A percentile compares a stretch with the other conserved stretches of the same genome.
phyloP scores from a whole-genome alignment of 1,140 invertebrate genomes.

The Trissolcus basalis region DNA sequence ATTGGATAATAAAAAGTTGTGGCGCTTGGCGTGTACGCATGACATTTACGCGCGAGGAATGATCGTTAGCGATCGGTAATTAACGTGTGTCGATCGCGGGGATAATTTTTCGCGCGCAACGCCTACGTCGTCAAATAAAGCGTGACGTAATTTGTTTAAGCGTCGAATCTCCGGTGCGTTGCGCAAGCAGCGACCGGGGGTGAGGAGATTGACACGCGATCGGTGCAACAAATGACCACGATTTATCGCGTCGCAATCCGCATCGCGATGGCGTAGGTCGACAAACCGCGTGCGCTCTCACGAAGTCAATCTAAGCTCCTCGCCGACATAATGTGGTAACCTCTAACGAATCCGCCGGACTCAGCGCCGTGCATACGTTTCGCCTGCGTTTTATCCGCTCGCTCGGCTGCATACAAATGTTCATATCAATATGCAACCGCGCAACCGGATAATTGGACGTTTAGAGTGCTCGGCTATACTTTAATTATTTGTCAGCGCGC shows the following conservation, averaged over 20 bases:
- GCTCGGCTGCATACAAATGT: constrained; percentile 46
- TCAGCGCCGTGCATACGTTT: constrained; percentile 1
- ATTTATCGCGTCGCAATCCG: constrained; percentile 69
- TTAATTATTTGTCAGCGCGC: constrained; percentile 52
- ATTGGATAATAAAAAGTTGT: no score
- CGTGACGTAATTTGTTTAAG: constrained; percentile 22
- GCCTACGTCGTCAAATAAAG: neutral
- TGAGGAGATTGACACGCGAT: constrained; percentile 61
- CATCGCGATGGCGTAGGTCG: constrained; percentile 54
- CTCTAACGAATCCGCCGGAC: constrained; percentile 20
- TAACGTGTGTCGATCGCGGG: no score
- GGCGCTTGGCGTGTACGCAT: no score
- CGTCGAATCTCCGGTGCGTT: constrained; percentile 38
- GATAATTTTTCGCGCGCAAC: neutral
- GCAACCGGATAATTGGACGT: constrained; percentile 52
- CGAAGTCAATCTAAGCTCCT: constrained; percentile 56
- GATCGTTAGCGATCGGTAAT: no score
- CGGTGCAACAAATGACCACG: constrained; percentile 69
- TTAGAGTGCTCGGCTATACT: constrained; percentile 34
- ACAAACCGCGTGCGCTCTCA: constrained; percentile 63
- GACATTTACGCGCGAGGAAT: no score
- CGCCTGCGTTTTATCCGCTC: constrained; percentile 7
- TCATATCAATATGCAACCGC: constrained; percentile 51
- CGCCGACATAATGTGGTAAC: constrained; percentile 54
- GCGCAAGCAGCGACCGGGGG: neutral